phyloP scores from a whole-genome alignment of 1,140 invertebrate genomes.

The Littorina saxatilis region DNA sequence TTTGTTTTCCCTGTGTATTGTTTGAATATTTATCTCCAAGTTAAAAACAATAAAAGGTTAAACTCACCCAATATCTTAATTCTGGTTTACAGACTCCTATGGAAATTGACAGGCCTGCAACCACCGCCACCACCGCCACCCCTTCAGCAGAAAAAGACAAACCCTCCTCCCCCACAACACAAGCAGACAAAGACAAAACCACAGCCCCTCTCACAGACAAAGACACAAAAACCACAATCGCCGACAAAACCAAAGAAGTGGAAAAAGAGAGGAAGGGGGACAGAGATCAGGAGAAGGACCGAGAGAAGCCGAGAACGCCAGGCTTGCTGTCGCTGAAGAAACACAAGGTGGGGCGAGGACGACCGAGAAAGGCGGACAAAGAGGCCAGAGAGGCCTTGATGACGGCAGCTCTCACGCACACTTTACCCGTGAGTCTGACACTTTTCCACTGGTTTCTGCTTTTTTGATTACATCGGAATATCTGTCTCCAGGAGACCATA shows the following conservation, averaged over 20 bases:
- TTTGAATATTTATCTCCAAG: no score
- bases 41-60: no score
- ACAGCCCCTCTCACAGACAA: neutral
- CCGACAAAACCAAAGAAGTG: neutral
- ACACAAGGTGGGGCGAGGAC: conserved; percentile 38
- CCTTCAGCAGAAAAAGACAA: neutral
- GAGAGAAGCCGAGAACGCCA: conserved; percentile 38
- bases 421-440: neutral
- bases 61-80: no score
- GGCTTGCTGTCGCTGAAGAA: conserved; percentile 38
- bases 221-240: neutral
- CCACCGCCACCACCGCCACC: conserved; percentile 7
- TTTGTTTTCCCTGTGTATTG: no score
- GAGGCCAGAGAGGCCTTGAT: conserved; percentile 44
- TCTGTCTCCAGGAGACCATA: no score
- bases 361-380: conserved; percentile 51
- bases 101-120: conserved; percentile 33
- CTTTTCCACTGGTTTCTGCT: no score
- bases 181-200: neutral
- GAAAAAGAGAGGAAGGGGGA: conserved; percentile 27
- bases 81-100: conserved; percentile 27
- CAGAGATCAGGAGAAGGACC: conserved; percentile 41
- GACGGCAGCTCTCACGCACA: conserved; percentile 37
- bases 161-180: neutral
- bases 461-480: no score